Percentiles rank a stretch among this genome's conserved stretches.
These are phyloP conservation scores for Crematogaster levior DNA, from an alignment of 2,888 invertebrate genomes.

Conservation along the genomic window DNA sequence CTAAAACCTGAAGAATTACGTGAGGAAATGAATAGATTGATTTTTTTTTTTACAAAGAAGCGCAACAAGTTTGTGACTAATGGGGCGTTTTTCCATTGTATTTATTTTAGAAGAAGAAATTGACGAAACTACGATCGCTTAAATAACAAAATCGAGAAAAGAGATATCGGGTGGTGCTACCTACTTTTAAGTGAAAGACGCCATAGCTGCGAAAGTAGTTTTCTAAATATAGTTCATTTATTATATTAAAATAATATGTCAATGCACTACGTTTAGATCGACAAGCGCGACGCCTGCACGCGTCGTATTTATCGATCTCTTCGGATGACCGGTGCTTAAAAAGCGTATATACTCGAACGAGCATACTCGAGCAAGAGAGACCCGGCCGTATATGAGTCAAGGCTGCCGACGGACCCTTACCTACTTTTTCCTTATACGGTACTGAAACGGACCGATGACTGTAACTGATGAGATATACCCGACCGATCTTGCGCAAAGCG, in stretches of 20 bases:
- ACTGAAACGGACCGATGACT: conserved; percentile 74
- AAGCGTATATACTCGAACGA: conserved; percentile 48
- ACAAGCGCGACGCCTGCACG: conserved; percentile 9
- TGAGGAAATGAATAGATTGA: background rate
- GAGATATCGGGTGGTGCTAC: background rate
- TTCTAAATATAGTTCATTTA: conserved; percentile 13
- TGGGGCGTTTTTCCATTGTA: background rate
- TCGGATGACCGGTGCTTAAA: conserved; percentile 62
- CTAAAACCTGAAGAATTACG: background rate
- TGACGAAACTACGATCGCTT: background rate
- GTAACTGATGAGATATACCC: conserved; percentile 64
- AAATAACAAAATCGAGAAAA: background rate
- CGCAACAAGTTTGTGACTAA: background rate
- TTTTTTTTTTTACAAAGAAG: background rate
- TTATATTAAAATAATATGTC: conserved; percentile 13
- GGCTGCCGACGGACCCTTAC: conserved; percentile 81
- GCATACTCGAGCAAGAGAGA: conserved; percentile 61
- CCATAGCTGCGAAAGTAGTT: background rate
- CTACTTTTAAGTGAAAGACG: conserved; percentile 10
- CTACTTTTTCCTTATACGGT: conserved; percentile 83
- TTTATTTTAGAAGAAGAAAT: background rate
- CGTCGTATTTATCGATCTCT: conserved; percentile 57
- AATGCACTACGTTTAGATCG: background rate
- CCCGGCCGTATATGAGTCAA: conserved; percentile 79
- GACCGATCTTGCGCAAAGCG: conserved; percentile 74